Evolutionary conservation across 2,797 vertebrate species (phyloP).

Genomic region (Columba guinea): DNA sequence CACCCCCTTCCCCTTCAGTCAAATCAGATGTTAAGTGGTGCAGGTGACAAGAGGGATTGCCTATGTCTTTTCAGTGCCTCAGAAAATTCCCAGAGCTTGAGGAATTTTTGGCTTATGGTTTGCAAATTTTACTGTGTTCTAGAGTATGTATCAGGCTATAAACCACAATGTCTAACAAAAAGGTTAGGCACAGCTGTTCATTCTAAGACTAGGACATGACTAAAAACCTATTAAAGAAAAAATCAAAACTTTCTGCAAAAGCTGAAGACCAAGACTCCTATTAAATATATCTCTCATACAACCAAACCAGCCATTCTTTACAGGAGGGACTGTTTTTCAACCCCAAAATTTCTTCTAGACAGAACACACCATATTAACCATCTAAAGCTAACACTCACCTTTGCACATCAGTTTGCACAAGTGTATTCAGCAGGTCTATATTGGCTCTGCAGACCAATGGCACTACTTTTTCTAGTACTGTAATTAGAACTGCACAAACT

Average conservation of each 20-base stretch:
- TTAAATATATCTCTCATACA: background rate
- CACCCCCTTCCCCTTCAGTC: background rate
- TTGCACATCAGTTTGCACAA: background rate
- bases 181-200: background rate
- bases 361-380: background rate
- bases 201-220: background rate
- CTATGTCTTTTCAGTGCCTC: background rate
- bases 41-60: background rate
- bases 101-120: background rate
- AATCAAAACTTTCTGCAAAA: background rate
- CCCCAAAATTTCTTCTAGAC: background rate
- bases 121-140: background rate
- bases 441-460: background rate
- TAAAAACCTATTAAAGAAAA: background rate
- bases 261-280: background rate
- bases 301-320: background rate
- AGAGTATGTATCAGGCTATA: background rate
- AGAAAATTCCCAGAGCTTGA: background rate
- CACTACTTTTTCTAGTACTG: background rate
- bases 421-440: background rate
- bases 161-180: background rate
- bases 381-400: background rate
- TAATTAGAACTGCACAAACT: background rate
- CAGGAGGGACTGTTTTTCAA: background rate
- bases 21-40: background rate